A percentile compares a stretch with the other conserved stretches of the same genome.
These are phyloP conservation scores for Nasonia longicornis DNA, from an alignment of 1,140 invertebrate species.

Conservation along the genomic window DNA sequence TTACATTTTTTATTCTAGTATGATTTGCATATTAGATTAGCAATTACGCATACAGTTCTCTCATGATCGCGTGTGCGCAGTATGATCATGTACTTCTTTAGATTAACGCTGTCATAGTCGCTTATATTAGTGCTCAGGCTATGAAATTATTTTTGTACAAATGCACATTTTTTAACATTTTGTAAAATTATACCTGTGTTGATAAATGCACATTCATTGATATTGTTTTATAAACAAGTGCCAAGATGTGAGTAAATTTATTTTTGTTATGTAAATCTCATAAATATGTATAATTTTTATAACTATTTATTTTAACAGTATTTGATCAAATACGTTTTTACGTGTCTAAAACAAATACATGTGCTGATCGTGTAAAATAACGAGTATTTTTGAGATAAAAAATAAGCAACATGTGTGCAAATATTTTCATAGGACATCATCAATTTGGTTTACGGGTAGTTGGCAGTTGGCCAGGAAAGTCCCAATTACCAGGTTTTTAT, in stretches of 20 bases:
- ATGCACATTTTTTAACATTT: neutral
- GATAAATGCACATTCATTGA: neutral
- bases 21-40: too few relatives aligned
- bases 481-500: conserved; percentile 19
- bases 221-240: neutral
- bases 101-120: neutral
- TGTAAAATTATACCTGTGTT: neutral
- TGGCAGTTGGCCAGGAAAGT: neutral
- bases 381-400: neutral
- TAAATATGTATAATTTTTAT: too few relatives aligned
- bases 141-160: neutral
- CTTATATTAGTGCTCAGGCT: neutral
- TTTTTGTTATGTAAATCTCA: neutral
- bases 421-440: conserved; percentile 39
- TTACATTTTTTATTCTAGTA: too few relatives aligned
- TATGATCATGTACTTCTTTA: neutral
- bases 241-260: neutral
- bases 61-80: neutral
- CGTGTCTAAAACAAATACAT: too few relatives aligned
- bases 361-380: too few relatives aligned
- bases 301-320: too few relatives aligned
- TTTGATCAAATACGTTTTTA: neutral
- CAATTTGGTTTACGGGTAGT: conserved; percentile 22
- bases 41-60: too few relatives aligned
- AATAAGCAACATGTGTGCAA: neutral